phyloP scores from a whole-genome alignment of 2,113 vertebrate genomes.

The Takifugu bimaculatus region DNA sequence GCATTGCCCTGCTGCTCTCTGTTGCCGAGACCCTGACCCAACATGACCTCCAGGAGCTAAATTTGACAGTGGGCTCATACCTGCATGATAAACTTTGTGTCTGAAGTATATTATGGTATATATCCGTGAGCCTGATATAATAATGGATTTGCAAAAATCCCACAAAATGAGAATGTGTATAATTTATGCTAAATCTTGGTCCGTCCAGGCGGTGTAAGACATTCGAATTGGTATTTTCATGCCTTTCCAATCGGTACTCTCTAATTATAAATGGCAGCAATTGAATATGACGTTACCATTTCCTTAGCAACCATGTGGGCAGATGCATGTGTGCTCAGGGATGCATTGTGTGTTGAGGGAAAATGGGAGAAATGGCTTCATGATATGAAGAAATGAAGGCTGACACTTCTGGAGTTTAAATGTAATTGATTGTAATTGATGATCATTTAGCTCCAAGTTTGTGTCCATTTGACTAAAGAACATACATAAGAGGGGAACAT shows the following conservation, averaged over 20 bases:
- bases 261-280: slow-evolving; percentile 64
- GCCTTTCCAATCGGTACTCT: slow-evolving; percentile 33
- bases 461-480: no score
- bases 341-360: slow-evolving; percentile 27
- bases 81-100: slow-evolving; percentile 16
- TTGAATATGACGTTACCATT: slow-evolving; percentile 72
- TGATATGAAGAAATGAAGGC: slow-evolving; percentile 15
- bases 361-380: no score
- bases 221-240: no score
- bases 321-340: slow-evolving; percentile 20
- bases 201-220: no score
- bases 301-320: slow-evolving; percentile 71
- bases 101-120: neutral
- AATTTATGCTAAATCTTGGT: no score
- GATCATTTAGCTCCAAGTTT: no score
- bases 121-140: no score
- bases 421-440: no score
- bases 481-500: no score
- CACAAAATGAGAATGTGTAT: no score
- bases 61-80: slow-evolving; percentile 51
- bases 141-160: no score
- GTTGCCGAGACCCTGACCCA: slow-evolving; percentile 52
- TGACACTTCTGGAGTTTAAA: neutral
- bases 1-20: slow-evolving; percentile 16
- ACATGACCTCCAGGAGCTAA: slow-evolving; percentile 38